Conservation (phyloP, 2,797 vertebrate species). For the Cirrhinus molitorella region DNA sequence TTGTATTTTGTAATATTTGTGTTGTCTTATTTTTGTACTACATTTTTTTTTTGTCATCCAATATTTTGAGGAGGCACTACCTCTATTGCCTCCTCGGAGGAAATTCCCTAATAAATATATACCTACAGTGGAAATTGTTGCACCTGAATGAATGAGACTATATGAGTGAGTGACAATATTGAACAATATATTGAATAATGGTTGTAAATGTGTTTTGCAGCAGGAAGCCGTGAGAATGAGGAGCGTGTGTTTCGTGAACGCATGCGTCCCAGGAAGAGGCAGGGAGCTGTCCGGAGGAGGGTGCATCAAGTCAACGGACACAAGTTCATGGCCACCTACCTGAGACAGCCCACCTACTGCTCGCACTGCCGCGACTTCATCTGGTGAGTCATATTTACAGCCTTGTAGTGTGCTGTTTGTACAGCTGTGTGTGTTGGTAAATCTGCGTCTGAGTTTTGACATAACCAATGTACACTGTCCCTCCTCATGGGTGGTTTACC, state of each 20-base stretch:
- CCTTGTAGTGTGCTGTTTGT: slow-evolving; percentile 12
- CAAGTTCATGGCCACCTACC: slow-evolving; percentile 98
- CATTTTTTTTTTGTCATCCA: too few species aligned
- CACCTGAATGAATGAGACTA: too few species aligned
- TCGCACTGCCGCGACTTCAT: slow-evolving; percentile 97
- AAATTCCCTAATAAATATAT: too few species aligned
- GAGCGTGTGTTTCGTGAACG: slow-evolving; percentile 93
- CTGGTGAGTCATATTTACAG: slow-evolving; percentile 80
- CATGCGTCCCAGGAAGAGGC: slow-evolving; percentile 92
- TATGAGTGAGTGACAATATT: too few species aligned
- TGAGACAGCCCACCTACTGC: slow-evolving; percentile 95
- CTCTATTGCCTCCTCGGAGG: too few species aligned
- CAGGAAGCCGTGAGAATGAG: slow-evolving; percentile 87
- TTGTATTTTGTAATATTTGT: too few species aligned
- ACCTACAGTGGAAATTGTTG: too few species aligned
- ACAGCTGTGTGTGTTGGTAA: slow-evolving; percentile 33
- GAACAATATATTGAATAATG: not conserved
- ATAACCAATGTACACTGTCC: slow-evolving; percentile 22
- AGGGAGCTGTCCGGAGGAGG: slow-evolving; percentile 91
- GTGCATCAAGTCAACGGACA: slow-evolving; percentile 97
- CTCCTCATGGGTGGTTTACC: slow-evolving; percentile 31
- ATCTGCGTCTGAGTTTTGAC: slow-evolving; percentile 17
- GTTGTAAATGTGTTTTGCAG: slow-evolving; percentile 53
- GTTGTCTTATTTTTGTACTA: too few species aligned
- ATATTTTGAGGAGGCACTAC: too few species aligned